Percentiles rank a stretch among this genome's conserved stretches.
phyloP scores from a whole-genome alignment of 1,140 invertebrate species.

The Panulirus ornatus region DNA sequence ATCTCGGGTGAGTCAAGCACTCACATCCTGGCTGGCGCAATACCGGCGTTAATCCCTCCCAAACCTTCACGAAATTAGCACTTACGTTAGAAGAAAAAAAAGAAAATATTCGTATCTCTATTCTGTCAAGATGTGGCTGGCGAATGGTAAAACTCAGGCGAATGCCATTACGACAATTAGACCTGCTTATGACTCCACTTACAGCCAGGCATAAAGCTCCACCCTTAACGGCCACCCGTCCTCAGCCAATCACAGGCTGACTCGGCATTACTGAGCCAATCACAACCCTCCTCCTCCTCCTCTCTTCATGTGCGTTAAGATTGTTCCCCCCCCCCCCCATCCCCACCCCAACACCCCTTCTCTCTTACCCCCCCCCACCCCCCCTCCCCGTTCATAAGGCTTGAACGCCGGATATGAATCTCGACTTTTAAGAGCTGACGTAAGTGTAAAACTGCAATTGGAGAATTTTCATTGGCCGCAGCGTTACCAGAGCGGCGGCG shows the following conservation, averaged over 20 bases:
- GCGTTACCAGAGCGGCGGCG: conserved; percentile 34
- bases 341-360: too few species aligned
- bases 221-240: conserved; percentile 27
- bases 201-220: conserved; percentile 26
- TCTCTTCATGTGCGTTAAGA: conserved; percentile 62
- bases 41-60: neutral
- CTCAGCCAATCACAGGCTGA: conserved; percentile 57
- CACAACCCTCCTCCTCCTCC: conserved; percentile 59
- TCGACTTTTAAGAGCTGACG: conserved; percentile 55
- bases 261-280: conserved; percentile 49
- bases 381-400: conserved; percentile 44
- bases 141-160: conserved; percentile 30
- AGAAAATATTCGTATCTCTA: conserved; percentile 33
- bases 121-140: conserved; percentile 43
- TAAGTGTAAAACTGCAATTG: conserved; percentile 55
- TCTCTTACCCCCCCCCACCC: conserved; percentile 7
- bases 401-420: conserved; percentile 55
- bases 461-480: conserved; percentile 36
- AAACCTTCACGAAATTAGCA: conserved; percentile 12
- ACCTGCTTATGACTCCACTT: conserved; percentile 33
- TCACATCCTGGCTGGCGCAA: too few species aligned
- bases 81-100: too few species aligned
- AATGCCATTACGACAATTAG: conserved; percentile 65
- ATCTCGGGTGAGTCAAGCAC: too few species aligned
- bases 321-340: conserved; percentile 17